These are phyloP conservation scores for Mobula hypostoma DNA, from an alignment of 2,113 vertebrate genomes.

Conservation along the genomic window DNA sequence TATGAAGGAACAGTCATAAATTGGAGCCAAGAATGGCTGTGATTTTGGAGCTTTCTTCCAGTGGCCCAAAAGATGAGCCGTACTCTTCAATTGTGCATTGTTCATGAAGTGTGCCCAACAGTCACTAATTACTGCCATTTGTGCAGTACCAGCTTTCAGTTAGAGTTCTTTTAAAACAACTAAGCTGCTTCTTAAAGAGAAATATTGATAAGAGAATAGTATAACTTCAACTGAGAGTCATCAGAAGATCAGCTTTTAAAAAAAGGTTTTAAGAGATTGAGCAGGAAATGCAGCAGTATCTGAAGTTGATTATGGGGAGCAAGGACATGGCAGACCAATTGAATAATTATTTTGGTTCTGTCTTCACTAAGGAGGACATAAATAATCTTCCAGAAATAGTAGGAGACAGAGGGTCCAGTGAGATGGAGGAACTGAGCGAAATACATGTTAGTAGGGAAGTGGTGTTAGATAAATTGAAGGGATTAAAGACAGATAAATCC, in stretches of 20 bases:
- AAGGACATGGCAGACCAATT: too few species aligned
- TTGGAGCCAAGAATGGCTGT: neutral
- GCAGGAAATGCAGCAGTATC: neutral
- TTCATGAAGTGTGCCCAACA: neutral
- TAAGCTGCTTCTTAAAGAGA: neutral
- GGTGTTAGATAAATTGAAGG: too few species aligned
- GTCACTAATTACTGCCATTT: neutral
- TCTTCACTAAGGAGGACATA: too few species aligned
- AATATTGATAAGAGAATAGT: neutral
- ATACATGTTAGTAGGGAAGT: too few species aligned
- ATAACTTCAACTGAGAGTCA: neutral
- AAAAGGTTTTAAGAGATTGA: neutral
- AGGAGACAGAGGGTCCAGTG: too few species aligned
- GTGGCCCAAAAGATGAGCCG: neutral
- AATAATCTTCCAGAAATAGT: too few species aligned
- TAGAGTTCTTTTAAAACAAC: neutral
- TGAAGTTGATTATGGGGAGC: too few species aligned
- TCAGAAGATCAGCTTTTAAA: neutral
- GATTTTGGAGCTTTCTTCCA: neutral
- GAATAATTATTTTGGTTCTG: too few species aligned
- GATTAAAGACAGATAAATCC: too few species aligned
- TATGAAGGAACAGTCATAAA: neutral
- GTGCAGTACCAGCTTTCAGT: neutral
- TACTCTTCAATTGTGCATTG: neutral
- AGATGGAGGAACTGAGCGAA: too few species aligned